Evolutionary conservation across 1,140 invertebrate species (phyloP), one percentile per base, ranked within the genome.

Genomic region (Drosophila leontia): DNA sequence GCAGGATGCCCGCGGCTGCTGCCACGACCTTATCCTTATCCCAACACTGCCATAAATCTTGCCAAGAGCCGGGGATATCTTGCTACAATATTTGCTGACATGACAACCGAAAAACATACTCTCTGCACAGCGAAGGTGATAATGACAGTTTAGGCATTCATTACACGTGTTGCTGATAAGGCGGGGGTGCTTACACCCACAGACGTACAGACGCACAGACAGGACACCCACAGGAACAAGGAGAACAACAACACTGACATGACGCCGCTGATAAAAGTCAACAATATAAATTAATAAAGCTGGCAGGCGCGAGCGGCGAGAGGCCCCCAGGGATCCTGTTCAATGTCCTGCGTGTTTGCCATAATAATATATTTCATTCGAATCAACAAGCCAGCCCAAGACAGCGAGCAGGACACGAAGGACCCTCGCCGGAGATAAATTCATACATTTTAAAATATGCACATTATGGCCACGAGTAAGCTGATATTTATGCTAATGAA

Each of bases 111-210:
- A 85, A 91, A 80, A 80, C 78, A 80, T 80, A 82, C 78, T 68
- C 47, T 72, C 44, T 39, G 58, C 76, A 62, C 62, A 78, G 71
- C 60, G 72, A 75, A 91, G 88, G 88, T 91, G 88, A 91, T 91
- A 87, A 91, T 91, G 88, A 82, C 80, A 91, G 83, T 91, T 91
- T 87, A 87, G 87, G 88, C 87, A 91, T 87, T 84, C 88, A 91
- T 91, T 91, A 91, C 88, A 91, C 88, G 88, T 91, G 88, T 91
- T 91, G 83, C 87, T 87, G 87, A 91, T 91, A 91, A 82, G 76
- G 60, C 63, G 67, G 17, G 62, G 32, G 29, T 32, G 56, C 19
- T 39, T 29, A 32, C 37, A 19, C 57, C 19, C 34, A 26, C 60
- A 37, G 11, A 51, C 26, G n/a, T 37, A 26, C 61, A 59, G 11